A percentile compares a stretch with the other conserved stretches of the same genome.
phyloP scores from a whole-genome alignment of 37 sponge, comb jelly and placozoan genomes.

The Halisarca cf. caerulea region DNA sequence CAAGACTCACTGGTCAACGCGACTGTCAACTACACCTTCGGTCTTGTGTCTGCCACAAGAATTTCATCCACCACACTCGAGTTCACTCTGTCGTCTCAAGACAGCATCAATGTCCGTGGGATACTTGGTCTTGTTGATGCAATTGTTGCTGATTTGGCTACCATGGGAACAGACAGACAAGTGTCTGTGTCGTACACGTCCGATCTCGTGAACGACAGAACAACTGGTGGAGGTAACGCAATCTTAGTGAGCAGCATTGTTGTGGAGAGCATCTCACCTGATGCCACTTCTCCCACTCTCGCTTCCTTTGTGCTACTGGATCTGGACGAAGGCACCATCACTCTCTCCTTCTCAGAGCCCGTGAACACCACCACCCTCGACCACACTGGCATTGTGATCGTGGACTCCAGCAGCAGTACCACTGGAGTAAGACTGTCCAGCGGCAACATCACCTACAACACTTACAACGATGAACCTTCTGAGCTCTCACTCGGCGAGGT shows the following conservation, averaged over 20 bases:
- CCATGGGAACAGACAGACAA: too few species aligned
- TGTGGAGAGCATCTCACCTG: slow-evolving; percentile 48
- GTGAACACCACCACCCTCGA: slow-evolving; percentile 61
- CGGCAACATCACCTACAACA: slow-evolving; percentile 12
- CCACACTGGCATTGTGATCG: slow-evolving; percentile 55
- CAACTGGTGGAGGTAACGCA: slow-evolving; percentile 21
- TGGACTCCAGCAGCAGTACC: slow-evolving; percentile 17
- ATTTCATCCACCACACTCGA: slow-evolving; percentile 38
- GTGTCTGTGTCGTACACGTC: slow-evolving; percentile 53
- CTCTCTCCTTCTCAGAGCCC: slow-evolving; percentile 70
- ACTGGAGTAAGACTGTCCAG: slow-evolving; percentile 45
- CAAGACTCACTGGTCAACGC: slow-evolving; percentile 47
- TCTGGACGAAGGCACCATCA: slow-evolving; percentile 66
- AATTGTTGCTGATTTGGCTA: slow-evolving; percentile 29
- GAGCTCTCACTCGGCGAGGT: background rate
- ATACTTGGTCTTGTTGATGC: slow-evolving; percentile 49
- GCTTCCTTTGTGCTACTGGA: slow-evolving; percentile 61
- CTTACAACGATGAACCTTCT: background rate
- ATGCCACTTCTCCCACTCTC: slow-evolving; percentile 63
- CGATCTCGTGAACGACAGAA: slow-evolving; percentile 54
- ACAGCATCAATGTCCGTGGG: slow-evolving; percentile 62
- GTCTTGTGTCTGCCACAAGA: slow-evolving; percentile 30
- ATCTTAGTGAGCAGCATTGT: slow-evolving; percentile 23
- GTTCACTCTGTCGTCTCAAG: slow-evolving; percentile 39
- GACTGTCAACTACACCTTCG: slow-evolving; percentile 44